A percentile compares a stretch with the other conserved stretches of the same genome.
Conservation (phyloP, 92 coral and sea anemone genomes). For the Scolanthus callimorphus region DNA sequence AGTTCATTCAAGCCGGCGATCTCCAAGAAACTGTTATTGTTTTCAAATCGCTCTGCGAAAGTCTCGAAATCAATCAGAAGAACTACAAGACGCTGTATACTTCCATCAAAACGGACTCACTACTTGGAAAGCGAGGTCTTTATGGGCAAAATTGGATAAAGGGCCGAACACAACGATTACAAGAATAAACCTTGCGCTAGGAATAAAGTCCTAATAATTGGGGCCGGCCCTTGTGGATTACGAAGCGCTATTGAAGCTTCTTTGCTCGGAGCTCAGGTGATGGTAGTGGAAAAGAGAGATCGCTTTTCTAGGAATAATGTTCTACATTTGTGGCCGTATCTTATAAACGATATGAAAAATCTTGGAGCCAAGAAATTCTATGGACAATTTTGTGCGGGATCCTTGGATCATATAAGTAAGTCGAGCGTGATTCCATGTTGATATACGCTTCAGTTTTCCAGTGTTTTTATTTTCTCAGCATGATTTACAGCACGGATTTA, state of each 20-base stretch:
- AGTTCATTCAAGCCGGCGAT: slow-evolving; percentile 62
- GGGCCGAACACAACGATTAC: slow-evolving; percentile 83
- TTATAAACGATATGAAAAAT: slow-evolving; percentile 89
- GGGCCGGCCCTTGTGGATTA: slow-evolving; percentile 97
- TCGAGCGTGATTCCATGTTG: slow-evolving; percentile 3
- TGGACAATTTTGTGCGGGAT: slow-evolving; percentile 97
- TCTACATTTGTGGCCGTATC: slow-evolving; percentile 90
- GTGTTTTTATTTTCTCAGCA: too few relatives aligned
- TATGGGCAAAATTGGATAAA: slow-evolving; percentile 93
- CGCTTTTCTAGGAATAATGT: slow-evolving; percentile 95
- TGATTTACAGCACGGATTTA: too few relatives aligned
- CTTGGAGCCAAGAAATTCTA: slow-evolving; percentile 96
- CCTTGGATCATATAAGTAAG: slow-evolving; percentile 96
- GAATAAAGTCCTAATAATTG: slow-evolving; percentile 85
- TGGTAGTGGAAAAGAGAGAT: slow-evolving; percentile 81
- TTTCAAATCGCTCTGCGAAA: slow-evolving; percentile 71
- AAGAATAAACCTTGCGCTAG: slow-evolving; percentile 84
- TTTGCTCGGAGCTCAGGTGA: slow-evolving; percentile 90
- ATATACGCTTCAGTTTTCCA: too few relatives aligned
- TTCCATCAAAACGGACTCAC: slow-evolving; percentile 71
- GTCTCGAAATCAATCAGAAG: slow-evolving; percentile 75
- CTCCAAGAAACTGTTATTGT: slow-evolving; percentile 69
- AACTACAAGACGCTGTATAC: slow-evolving; percentile 79
- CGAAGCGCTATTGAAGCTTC: slow-evolving; percentile 90
- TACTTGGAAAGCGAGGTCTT: slow-evolving; percentile 93